A percentile compares a stretch with the other conserved stretches of the same genome.
Evolutionary conservation across 2,797 vertebrate species (phyloP).

Genomic region (Mormyrops attenuatus): DNA sequence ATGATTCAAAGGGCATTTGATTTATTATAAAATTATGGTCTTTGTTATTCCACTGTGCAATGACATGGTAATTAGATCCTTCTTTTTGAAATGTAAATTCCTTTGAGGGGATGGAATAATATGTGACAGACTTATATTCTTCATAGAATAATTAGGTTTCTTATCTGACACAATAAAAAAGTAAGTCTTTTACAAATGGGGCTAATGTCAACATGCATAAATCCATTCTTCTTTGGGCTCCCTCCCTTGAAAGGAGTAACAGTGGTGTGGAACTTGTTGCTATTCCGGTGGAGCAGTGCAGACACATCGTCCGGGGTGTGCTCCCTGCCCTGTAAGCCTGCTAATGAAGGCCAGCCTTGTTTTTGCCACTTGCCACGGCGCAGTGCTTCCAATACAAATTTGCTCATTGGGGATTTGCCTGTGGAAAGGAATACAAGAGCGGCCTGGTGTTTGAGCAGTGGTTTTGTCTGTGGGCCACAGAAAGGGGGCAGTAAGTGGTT

Average conservation of each 20-base stretch:
- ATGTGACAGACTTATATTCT: conserved; percentile 15
- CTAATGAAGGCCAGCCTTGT: not conserved
- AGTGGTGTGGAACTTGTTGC: not conserved
- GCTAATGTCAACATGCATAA: conserved; percentile 21
- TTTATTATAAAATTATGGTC: conserved; percentile 16
- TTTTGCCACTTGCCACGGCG: not conserved
- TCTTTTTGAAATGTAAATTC: conserved; percentile 23
- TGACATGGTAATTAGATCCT: conserved; percentile 25
- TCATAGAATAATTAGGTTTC: conserved; percentile 24
- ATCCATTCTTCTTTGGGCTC: conserved; percentile 14
- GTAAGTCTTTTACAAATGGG: conserved; percentile 21
- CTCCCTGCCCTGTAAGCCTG: not conserved
- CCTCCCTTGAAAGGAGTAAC: not conserved
- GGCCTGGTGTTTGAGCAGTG: not conserved
- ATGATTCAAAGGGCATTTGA: conserved; percentile 20
- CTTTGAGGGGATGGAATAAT: conserved; percentile 10
- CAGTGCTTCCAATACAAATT: conserved; percentile 4
- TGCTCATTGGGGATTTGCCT: not conserved
- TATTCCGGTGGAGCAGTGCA: not conserved
- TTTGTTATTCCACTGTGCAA: conserved; percentile 18
- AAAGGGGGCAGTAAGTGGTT: not conserved
- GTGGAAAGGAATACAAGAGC: not conserved
- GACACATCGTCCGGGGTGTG: not conserved
- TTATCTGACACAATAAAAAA: conserved; percentile 29
- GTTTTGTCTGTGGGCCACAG: not conserved